Base-by-base conservation (phyloP, 1,140 invertebrate species). In the Babylonia areolata region DNA sequence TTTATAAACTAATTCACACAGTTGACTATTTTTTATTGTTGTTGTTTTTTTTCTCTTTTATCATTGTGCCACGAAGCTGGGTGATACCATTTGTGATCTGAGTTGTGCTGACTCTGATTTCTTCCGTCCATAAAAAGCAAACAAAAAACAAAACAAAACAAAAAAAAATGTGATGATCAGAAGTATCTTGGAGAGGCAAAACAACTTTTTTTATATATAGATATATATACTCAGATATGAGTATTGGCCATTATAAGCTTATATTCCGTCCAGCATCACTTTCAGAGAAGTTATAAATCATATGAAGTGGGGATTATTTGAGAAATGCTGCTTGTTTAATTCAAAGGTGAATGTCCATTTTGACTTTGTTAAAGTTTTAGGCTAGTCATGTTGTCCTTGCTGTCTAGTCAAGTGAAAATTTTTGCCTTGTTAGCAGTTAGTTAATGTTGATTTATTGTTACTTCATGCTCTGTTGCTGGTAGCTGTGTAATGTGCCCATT, bases 41-140 rank as follows among this genome's bases (percentile, higher is more conserved):
- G 15, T 64, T 64, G 15, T n/a, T n/a, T n/a, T n/a, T n/a, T n/a
- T n/a, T n/a, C n/a, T n/a, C n/a, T n/a, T n/a, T n/a, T n/a, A n/a
- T n/a, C n/a, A 9, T 51, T 64, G 58, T 64, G 58, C 58, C 58
- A 64, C 15, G 58, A 64, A 23, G 58, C 28, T 64, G 58, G 58
- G 58, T 64, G 58, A 64, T 64, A 64, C 58, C 58, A 64, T 64
- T 64, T 64, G 58, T 64, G 58, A 64, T 64, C 58, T 64, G 58
- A 64, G 58, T 0, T 64, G 6, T 11, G 58, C 28, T n/a, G 28
- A 23, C 58, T 64, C 58, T 64, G 58, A 64, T 64, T 23, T 64
- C 20, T 64, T 64, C 58, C 58, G 58, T 64, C 58, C 58, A 64
- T 64, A 23, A 23, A 64, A 64, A 51, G 28, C 6, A 64, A 64